These are phyloP conservation scores for Mormyrus hasselquistii DNA, from an alignment of 2,797 vertebrate species.

Conservation along the genomic window DNA sequence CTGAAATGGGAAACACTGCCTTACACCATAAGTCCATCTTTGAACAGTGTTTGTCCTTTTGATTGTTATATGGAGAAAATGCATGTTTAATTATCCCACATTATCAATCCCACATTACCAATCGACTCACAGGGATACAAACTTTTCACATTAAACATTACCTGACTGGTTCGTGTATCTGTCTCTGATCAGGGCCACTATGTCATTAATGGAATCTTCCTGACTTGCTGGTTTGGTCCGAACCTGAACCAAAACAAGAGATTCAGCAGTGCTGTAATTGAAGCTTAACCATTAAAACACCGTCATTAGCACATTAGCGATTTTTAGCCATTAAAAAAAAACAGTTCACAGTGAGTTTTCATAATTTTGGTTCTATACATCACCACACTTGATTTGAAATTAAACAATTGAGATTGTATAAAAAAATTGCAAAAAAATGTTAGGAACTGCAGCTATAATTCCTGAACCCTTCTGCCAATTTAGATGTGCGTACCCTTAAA, in stretches of 20 bases:
- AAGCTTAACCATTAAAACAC: not conserved
- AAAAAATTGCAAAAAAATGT: not conserved
- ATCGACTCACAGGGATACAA: not conserved
- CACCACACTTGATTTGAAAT: not conserved
- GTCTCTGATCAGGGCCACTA: conserved; percentile 73
- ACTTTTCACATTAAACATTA: conserved; percentile 42
- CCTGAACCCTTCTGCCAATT: no score
- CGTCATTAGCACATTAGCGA: not conserved
- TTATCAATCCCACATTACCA: not conserved
- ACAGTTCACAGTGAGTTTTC: not conserved
- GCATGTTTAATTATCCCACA: not conserved
- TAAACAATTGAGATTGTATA: not conserved
- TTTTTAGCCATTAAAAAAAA: not conserved
- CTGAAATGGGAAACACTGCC: not conserved
- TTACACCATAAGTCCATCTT: not conserved
- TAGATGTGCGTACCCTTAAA: no score
- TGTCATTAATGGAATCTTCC: conserved; percentile 67
- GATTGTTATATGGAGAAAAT: not conserved
- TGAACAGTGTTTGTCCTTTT: not conserved
- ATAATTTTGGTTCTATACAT: not conserved
- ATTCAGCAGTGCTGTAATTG: not conserved
- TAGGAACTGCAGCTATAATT: not conserved
- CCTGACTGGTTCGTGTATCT: conserved; percentile 87
- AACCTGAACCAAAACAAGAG: conserved; percentile 60
- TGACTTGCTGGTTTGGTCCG: conserved; percentile 70